These are phyloP conservation scores for Mylabris sibirica DNA, from an alignment of 2,888 invertebrate genomes.

Conservation along the genomic window DNA sequence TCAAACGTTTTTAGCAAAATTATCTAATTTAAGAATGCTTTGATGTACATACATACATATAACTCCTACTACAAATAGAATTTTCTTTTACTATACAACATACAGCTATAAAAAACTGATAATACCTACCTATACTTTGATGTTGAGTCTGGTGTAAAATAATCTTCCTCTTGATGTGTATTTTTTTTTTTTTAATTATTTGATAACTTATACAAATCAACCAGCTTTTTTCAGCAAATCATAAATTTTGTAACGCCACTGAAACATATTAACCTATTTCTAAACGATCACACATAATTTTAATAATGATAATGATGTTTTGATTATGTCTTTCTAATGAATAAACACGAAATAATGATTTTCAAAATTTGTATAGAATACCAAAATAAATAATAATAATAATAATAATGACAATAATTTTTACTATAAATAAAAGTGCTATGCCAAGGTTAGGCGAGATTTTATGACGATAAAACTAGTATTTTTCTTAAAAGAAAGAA, in stretches of 20 bases:
- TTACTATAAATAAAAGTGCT: not conserved
- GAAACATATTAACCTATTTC: not conserved
- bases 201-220: no score
- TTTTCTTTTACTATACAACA: no score
- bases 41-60: no score
- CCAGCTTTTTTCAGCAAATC: no score
- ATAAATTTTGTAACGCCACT: not conserved
- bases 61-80: no score
- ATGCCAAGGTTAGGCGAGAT: conserved; percentile 1
- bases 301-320: conserved; percentile 1
- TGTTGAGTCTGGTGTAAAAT: no score
- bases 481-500: not conserved
- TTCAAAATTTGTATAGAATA: not conserved
- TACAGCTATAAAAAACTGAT: no score
- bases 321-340: conserved; percentile 9
- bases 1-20: no score
- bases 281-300: not conserved
- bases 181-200: no score
- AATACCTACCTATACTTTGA: no score
- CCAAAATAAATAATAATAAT: not conserved
- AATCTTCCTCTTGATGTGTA: no score
- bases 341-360: conserved; percentile 5
- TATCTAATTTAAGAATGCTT: no score
- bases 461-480: not conserved
- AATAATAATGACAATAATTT: not conserved